These are phyloP conservation scores for Grus americana DNA, from an alignment of 2,113 vertebrate genomes.

Conservation along the genomic window DNA sequence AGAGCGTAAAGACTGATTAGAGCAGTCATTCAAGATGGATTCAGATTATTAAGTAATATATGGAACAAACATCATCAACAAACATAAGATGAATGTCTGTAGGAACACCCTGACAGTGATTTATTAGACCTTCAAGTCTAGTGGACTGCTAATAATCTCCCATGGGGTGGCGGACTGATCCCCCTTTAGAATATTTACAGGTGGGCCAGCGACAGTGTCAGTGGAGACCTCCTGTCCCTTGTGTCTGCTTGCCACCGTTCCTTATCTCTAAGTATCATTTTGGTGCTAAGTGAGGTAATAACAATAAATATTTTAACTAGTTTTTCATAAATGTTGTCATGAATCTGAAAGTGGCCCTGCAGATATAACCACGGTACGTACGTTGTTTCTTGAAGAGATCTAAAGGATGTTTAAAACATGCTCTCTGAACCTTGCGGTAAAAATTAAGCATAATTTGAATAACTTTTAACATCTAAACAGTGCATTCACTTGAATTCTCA, in stretches of 20 bases:
- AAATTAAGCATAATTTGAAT: not conserved
- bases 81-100: not conserved
- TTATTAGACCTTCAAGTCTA: not conserved
- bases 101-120: not conserved
- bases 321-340: not conserved
- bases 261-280: not conserved
- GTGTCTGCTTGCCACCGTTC: not conserved
- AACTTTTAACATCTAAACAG: not conserved
- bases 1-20: not conserved
- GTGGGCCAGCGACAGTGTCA: not conserved
- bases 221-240: not conserved
- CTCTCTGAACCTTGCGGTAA: not conserved
- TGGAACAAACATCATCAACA: not conserved
- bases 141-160: not conserved
- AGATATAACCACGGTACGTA: not conserved
- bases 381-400: not conserved
- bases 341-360: not conserved
- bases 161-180: not conserved
- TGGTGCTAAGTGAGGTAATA: not conserved
- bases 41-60: not conserved
- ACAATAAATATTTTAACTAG: not conserved
- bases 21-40: not conserved
- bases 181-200: not conserved
- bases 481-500: not conserved
- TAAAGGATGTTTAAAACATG: not conserved